A percentile compares a stretch with the other conserved stretches of the same genome.
phyloP scores from a whole-genome alignment of 2,888 invertebrate genomes.

The Caenorhabditis zanzibari region DNA sequence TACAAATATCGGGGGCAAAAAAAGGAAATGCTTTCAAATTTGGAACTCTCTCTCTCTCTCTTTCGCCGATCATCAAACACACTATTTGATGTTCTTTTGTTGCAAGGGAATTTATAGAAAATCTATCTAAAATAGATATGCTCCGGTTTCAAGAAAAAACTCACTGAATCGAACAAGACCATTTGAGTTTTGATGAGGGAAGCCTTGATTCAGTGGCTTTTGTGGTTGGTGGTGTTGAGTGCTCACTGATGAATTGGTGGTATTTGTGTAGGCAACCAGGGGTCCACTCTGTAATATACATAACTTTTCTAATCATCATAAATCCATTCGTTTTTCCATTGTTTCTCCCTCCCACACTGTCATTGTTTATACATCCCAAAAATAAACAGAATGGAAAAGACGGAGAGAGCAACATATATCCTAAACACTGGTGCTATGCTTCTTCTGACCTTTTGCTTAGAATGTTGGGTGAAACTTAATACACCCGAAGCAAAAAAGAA shows the following conservation, averaged over 20 bases:
- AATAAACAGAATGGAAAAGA: conserved; percentile 56
- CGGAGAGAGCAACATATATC: background rate
- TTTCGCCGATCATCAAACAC: no score
- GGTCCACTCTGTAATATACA: conserved; percentile 52
- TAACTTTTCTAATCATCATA: conserved; percentile 6
- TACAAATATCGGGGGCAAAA: conserved; percentile 34
- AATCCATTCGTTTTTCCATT: conserved; percentile 1
- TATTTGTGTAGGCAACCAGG: conserved; percentile 50
- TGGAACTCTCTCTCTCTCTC: conserved; percentile 15
- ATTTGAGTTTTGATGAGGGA: conserved; percentile 37
- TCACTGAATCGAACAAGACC: conserved; percentile 57
- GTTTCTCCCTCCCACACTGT: background rate
- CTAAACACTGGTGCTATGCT: conserved; percentile 21
- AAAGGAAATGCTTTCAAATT: conserved; percentile 21
- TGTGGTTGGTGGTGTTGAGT: conserved; percentile 20
- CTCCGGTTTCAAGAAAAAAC: conserved; percentile 42
- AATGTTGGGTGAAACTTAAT: conserved; percentile 22
- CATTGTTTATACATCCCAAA: conserved; percentile 55
- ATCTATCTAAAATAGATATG: conserved; percentile 22
- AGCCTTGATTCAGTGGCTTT: conserved; percentile 27
- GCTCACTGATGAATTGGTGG: conserved; percentile 17
- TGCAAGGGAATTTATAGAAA: conserved; percentile 19
- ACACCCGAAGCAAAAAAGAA: conserved; percentile 3
- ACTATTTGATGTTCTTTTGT: conserved; percentile 24
- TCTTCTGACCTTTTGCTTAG: conserved; percentile 26